Conservation (phyloP, 1,140 invertebrate species). For the Andrena cerasifolii region DNA sequence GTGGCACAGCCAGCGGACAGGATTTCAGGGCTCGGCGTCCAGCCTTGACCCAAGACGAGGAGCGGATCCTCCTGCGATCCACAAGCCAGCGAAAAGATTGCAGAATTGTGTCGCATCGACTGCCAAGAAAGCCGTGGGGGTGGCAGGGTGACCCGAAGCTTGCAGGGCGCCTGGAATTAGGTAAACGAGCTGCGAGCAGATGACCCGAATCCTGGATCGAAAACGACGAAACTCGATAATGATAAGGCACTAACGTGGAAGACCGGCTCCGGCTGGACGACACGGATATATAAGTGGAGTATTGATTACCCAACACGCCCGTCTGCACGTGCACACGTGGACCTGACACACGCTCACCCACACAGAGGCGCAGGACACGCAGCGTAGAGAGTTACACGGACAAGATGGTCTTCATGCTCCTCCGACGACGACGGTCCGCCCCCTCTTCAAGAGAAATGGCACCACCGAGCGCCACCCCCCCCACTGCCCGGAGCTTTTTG, state of each 20-base stretch:
- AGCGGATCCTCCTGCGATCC: too few species aligned
- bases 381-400: neutral
- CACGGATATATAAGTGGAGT: slow-evolving; percentile 66
- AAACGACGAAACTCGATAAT: slow-evolving; percentile 67
- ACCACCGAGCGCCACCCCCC: neutral
- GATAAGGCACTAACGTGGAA: slow-evolving; percentile 60
- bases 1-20: too few species aligned
- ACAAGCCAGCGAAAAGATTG: neutral
- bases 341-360: neutral
- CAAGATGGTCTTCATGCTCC: slow-evolving; percentile 15
- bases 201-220: slow-evolving; percentile 46
- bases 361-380: neutral
- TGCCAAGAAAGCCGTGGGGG: neutral
- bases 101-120: neutral
- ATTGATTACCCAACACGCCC: slow-evolving; percentile 65
- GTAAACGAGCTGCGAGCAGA: slow-evolving; percentile 1
- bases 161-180: neutral
- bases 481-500: neutral
- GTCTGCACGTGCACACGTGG: slow-evolving; percentile 10
- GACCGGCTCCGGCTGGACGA: slow-evolving; percentile 34
- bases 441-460: neutral
- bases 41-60: neutral
- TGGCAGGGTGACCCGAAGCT: neutral
- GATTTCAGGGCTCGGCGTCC: too few species aligned
- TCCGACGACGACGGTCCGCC: too few species aligned